Percentiles rank a stretch among this genome's conserved stretches.
These are phyloP conservation scores for Macrobrachium nipponense DNA, from an alignment of 1,140 invertebrate genomes.

Conservation along the genomic window DNA sequence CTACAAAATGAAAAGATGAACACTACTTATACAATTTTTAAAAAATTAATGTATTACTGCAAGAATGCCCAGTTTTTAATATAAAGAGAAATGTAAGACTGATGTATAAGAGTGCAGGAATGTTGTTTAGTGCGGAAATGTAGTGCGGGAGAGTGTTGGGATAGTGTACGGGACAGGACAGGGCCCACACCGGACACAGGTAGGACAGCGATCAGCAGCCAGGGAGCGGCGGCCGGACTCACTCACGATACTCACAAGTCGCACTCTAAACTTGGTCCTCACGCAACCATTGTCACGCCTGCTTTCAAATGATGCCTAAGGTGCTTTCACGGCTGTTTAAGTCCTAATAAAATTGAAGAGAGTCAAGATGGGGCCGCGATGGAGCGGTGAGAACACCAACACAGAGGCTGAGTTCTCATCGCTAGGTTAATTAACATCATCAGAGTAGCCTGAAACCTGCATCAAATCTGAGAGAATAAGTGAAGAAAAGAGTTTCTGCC, in stretches of 20 bases:
- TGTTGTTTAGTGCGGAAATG: slow-evolving; percentile 49
- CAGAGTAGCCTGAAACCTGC: slow-evolving; percentile 61
- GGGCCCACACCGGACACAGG: slow-evolving; percentile 61
- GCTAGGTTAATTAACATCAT: slow-evolving; percentile 61
- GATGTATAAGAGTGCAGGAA: slow-evolving; percentile 38
- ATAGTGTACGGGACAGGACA: slow-evolving; percentile 55
- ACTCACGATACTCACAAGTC: slow-evolving; percentile 62
- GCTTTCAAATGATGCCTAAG: slow-evolving; percentile 64
- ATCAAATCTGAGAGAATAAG: slow-evolving; percentile 60
- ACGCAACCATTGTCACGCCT: slow-evolving; percentile 64
- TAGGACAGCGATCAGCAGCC: slow-evolving; percentile 60
- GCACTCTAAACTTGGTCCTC: slow-evolving; percentile 63
- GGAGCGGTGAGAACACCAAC: slow-evolving; percentile 60
- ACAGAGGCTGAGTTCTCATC: slow-evolving; percentile 54
- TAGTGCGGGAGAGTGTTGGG: slow-evolving; percentile 49
- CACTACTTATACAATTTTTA: no score
- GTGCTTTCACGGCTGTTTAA: slow-evolving; percentile 63
- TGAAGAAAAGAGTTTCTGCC: slow-evolving; percentile 60
- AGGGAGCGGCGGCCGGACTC: slow-evolving; percentile 58
- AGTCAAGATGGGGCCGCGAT: slow-evolving; percentile 61
- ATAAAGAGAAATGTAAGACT: slow-evolving; percentile 34
- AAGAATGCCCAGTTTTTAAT: slow-evolving; percentile 29
- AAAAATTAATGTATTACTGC: slow-evolving; percentile 1
- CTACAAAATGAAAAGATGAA: no score
- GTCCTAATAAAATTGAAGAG: slow-evolving; percentile 62